Conservation (phyloP, 2,113 vertebrate species). For the Rhabdomys dilectus region DNA sequence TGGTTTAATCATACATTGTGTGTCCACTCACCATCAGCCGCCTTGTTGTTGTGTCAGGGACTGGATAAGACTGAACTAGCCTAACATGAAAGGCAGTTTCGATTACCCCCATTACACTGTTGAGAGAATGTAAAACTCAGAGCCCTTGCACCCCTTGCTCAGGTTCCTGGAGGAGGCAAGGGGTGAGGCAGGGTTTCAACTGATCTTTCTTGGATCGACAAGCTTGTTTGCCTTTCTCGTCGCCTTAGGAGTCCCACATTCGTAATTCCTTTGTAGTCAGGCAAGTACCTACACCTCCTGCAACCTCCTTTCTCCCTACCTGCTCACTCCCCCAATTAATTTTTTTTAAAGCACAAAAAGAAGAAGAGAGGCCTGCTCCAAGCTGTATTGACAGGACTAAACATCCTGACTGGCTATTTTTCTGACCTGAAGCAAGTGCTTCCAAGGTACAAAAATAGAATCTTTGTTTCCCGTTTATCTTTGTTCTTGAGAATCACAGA, state of each 20-base stretch:
- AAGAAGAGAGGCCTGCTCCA: constrained; percentile 38
- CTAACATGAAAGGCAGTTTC: not conserved
- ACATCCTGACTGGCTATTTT: constrained; percentile 74
- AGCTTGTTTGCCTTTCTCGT: constrained; percentile 11
- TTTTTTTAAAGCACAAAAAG: constrained; percentile 18
- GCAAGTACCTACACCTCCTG: not conserved
- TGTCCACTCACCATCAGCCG: not conserved
- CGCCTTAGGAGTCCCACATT: not conserved
- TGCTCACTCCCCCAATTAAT: constrained; percentile 61
- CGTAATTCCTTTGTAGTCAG: constrained; percentile 29
- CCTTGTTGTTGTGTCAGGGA: not conserved
- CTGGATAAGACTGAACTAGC: not conserved
- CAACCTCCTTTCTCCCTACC: not conserved
- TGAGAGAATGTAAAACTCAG: constrained; percentile 31
- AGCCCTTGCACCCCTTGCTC: not conserved
- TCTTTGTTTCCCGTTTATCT: constrained; percentile 75
- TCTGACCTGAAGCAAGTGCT: constrained; percentile 66
- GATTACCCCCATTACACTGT: not conserved
- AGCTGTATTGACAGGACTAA: constrained; percentile 70
- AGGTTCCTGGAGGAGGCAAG: not conserved
- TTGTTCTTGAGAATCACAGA: constrained; percentile 77
- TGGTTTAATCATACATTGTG: not conserved
- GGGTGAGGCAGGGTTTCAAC: not conserved
- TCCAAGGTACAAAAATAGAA: constrained; percentile 76
- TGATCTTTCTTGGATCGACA: not conserved